Evolutionary conservation across 2,113 vertebrate species (phyloP), one percentile per base, ranked within the genome.

Genomic region (Hystrix brachyura): DNA sequence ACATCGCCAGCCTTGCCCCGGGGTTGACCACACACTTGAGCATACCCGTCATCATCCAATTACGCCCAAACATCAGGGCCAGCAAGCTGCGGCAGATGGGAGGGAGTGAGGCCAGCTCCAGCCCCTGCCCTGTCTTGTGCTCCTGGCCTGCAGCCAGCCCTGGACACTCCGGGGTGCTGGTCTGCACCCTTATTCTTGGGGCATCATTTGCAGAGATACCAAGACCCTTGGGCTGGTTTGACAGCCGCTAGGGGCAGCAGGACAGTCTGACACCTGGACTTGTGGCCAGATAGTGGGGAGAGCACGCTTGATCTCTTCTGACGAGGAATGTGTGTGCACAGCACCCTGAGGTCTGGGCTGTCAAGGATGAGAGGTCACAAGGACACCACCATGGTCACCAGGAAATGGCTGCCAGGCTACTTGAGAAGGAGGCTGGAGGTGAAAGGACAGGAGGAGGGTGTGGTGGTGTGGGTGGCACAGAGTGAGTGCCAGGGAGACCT

Each of bases 371-470:
- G 34, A 11, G 18, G 34, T 53, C 46, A 13, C 0, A 1, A 19
- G 43, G 9, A 38, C 11, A 2, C 34, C 1, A 6, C 38, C 53
- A 3, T 72, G 55, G 18, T 67, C 67, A 23, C 8, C 3, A 53
- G 65, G 17, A 90, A 21, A 59, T 29, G 21, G 8, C 65, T 17
- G 3, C 29, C 15, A 0, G 23, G 12, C 7, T n/a, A 32, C 34
- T 65, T 14, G 10, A 48, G 55, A n/a, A 27, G 7, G 38, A 64
- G 71, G 9, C 3, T 0, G 34, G 23, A 55, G 15, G 7, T 6
- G 46, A 3, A 0, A 10, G 21, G 8, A 5, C 12, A 21, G 25
- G 43, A 9, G 0, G 0, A 0, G 43, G 64, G 12, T 1, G 46
- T 2, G n/a, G 18, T 21, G 10, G 25, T 34, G 60, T 12, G 59